Evolutionary conservation across 2,888 invertebrate species (phyloP).

Genomic region (Drosophila pegasa): DNA sequence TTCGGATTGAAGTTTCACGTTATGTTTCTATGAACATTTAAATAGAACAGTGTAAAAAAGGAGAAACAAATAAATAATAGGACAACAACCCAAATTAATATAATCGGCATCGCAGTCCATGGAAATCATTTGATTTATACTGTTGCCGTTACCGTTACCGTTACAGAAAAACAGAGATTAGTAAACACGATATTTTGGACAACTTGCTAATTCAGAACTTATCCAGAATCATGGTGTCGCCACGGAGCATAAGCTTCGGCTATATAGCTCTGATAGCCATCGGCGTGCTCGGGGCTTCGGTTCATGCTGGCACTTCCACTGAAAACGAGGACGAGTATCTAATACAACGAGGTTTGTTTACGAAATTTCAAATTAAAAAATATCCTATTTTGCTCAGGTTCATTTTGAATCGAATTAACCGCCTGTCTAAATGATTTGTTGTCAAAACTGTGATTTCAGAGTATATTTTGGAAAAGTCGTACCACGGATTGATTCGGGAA

Average conservation of each 20-base stretch:
- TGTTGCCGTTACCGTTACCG: too few species aligned
- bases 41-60: too few species aligned
- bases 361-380: background rate
- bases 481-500: conserved; percentile 96
- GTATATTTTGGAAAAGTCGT: conserved; percentile 91
- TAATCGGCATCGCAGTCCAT: background rate
- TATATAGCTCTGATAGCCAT: conserved; percentile 33
- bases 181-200: background rate
- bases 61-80: too few species aligned
- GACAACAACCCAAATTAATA: too few species aligned
- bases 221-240: conserved; percentile 33
- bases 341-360: conserved; percentile 80
- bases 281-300: conserved; percentile 15
- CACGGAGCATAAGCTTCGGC: conserved; percentile 2
- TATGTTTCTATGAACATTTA: background rate
- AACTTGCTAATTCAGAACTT: background rate
- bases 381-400: too few species aligned
- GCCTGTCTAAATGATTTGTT: background rate
- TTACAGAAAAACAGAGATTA: conserved; percentile 18
- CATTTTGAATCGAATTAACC: background rate
- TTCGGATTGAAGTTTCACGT: background rate
- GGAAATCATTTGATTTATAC: background rate
- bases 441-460: conserved; percentile 62
- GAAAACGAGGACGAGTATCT: conserved; percentile 83
- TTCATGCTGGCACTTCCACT: conserved; percentile 58